phyloP scores from a whole-genome alignment of 2,888 invertebrate species.

The Limnephilus rhombicus region DNA sequence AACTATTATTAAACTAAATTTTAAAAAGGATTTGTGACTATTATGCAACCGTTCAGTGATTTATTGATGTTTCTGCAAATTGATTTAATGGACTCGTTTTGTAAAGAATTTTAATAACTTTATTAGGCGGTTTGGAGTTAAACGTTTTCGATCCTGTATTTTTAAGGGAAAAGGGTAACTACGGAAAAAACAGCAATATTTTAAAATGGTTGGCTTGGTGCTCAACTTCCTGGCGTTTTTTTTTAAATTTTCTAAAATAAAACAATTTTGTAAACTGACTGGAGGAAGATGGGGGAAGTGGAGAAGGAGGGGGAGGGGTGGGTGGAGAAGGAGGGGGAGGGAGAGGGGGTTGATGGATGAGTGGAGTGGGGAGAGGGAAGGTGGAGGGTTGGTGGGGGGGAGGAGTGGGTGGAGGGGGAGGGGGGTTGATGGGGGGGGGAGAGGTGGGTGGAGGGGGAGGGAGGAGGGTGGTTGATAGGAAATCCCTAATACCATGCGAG shows the following conservation, averaged over 20 bases:
- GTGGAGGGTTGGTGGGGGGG: too few species aligned
- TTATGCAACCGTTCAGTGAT: constrained; percentile 37
- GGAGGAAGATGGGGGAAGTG: too few species aligned
- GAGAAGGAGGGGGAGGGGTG: too few species aligned
- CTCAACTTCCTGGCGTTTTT: background rate
- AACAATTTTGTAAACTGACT: background rate
- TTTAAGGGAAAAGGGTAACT: background rate
- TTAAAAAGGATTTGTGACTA: constrained; percentile 11
- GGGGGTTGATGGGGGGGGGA: too few species aligned
- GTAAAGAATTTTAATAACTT: constrained; percentile 21
- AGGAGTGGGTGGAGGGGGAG: too few species aligned
- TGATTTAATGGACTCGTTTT: constrained; percentile 39
- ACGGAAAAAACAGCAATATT: background rate
- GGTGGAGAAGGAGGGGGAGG: too few species aligned
- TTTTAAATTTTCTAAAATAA: too few species aligned
- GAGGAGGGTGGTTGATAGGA: too few species aligned
- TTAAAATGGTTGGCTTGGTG: background rate
- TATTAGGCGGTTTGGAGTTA: constrained; percentile 8
- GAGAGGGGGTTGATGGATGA: too few species aligned
- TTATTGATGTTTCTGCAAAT: constrained; percentile 46
- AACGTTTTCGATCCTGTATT: background rate
- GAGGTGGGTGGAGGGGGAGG: too few species aligned
- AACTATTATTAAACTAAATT: background rate
- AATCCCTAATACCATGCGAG: too few species aligned
- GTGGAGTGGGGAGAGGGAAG: too few species aligned